These are phyloP conservation scores for Chrosomus eos DNA, from an alignment of 2,797 vertebrate genomes.

Conservation along the genomic window DNA sequence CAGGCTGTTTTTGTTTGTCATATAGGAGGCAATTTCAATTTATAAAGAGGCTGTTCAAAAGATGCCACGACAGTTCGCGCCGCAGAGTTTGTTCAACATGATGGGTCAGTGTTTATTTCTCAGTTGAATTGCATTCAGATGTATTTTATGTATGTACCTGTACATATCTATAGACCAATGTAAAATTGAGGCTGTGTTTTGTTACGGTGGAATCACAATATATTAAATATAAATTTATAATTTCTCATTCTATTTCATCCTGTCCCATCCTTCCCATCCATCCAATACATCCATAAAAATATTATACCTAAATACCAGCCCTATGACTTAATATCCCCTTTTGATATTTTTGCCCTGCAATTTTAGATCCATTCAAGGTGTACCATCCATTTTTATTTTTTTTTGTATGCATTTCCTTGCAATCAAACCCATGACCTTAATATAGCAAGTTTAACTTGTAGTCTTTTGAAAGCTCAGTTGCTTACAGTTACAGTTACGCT, in stretches of 20 bases:
- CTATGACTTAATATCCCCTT: background rate
- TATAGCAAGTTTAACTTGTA: background rate
- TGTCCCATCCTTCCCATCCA: background rate
- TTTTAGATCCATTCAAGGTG: too few species aligned
- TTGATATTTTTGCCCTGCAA: background rate
- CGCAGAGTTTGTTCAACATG: conserved; percentile 99
- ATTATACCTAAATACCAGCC: too few species aligned
- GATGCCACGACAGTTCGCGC: conserved; percentile 98
- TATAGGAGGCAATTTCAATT: conserved; percentile 91
- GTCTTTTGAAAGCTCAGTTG: background rate
- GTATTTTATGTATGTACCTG: background rate
- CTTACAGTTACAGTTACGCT: background rate
- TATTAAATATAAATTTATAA: background rate
- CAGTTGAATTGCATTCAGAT: background rate
- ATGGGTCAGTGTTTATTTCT: conserved; percentile 86
- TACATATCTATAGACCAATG: background rate
- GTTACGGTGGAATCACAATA: background rate
- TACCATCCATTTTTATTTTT: too few species aligned
- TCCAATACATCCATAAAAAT: too few species aligned
- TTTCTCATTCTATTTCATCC: background rate
- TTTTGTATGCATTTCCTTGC: background rate
- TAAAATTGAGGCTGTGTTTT: background rate
- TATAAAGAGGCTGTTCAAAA: conserved; percentile 98
- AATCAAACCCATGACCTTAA: background rate
- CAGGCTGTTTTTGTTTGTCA: conserved; percentile 19